Conservation (phyloP, 2,113 vertebrate genomes). For the Loxodonta africana region DNA sequence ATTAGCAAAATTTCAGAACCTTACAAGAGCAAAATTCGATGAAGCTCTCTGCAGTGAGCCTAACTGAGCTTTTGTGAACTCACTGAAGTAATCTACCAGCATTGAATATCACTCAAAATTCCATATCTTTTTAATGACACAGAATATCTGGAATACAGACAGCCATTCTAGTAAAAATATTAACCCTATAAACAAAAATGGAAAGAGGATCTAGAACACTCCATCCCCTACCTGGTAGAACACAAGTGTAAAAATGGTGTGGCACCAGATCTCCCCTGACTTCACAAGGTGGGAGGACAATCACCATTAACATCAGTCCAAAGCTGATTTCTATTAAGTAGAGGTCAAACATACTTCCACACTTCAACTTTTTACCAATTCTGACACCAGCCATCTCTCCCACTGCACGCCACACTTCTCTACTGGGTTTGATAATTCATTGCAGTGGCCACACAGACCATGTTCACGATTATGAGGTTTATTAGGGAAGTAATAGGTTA, state of each 20-base stretch:
- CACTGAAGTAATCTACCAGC: neutral
- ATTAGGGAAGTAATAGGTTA: neutral
- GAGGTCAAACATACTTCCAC: neutral
- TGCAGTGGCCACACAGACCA: neutral
- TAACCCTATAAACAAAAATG: neutral
- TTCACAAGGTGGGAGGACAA: neutral
- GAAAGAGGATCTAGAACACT: neutral
- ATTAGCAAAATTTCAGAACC: constrained; percentile 12
- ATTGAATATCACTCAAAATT: neutral
- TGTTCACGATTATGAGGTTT: neutral
- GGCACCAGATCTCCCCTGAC: neutral
- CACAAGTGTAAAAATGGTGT: neutral
- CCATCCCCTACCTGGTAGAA: neutral
- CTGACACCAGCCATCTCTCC: neutral
- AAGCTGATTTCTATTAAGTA: neutral
- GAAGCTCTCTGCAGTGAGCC: neutral
- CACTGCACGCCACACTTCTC: neutral
- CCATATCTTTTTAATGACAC: neutral
- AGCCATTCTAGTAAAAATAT: neutral
- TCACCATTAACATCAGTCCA: neutral
- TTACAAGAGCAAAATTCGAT: neutral
- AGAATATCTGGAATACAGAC: neutral
- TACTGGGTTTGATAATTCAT: neutral
- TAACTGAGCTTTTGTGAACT: neutral
- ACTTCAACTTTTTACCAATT: neutral